Evolutionary conservation across 1,140 invertebrate genomes (phyloP).

Genomic region (Matsumurasca onukii): DNA sequence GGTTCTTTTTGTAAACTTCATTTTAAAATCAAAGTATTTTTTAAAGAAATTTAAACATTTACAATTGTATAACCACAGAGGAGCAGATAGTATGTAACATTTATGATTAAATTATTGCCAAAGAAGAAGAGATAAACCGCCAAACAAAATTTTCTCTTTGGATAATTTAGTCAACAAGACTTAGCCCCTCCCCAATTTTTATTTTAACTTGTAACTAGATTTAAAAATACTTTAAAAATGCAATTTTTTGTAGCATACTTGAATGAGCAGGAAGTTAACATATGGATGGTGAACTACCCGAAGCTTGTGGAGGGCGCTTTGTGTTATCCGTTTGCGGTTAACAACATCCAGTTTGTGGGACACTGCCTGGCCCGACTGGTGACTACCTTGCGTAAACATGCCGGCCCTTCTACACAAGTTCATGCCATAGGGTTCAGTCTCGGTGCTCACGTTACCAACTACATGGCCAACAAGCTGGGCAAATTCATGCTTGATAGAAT

Average conservation of each 20-base stretch:
- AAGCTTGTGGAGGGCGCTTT: slow-evolving; percentile 55
- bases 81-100: too few species aligned
- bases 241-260: slow-evolving; percentile 64
- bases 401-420: slow-evolving; percentile 53
- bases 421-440: slow-evolving; percentile 70
- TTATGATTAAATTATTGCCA: too few species aligned
- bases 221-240: too few species aligned
- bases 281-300: slow-evolving; percentile 66
- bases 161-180: too few species aligned
- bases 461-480: slow-evolving; percentile 53
- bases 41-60: too few species aligned
- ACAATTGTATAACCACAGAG: too few species aligned
- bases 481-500: slow-evolving; percentile 58
- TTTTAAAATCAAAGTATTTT: too few species aligned
- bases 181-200: too few species aligned
- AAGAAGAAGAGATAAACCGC: too few species aligned
- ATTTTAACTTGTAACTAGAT: too few species aligned
- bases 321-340: slow-evolving; percentile 63
- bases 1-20: too few species aligned
- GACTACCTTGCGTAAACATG: background rate
- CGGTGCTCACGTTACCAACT: slow-evolving; percentile 62
- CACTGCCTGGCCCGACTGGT: slow-evolving; percentile 54
- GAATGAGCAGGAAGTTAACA: slow-evolving; percentile 57
- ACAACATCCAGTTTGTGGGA: slow-evolving; percentile 62
- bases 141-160: too few species aligned